A percentile compares a stretch with the other conserved stretches of the same genome.
Evolutionary conservation across 2,113 vertebrate genomes (phyloP).

Genomic region (Dinomys branickii): DNA sequence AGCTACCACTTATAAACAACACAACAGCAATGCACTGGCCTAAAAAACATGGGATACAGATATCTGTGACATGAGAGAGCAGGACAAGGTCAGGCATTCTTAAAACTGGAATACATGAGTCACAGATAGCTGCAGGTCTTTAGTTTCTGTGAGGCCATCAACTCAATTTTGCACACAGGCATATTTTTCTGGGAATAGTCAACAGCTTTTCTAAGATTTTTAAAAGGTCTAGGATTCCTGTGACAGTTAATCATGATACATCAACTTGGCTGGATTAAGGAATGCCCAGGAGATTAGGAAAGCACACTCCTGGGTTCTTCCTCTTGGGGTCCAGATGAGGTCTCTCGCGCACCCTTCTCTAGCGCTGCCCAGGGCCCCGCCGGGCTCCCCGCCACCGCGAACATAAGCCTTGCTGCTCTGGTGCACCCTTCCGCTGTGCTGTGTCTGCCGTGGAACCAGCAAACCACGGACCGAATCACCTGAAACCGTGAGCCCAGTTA

Average conservation of each 20-base stretch:
- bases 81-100: neutral
- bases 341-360: neutral
- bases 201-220: neutral
- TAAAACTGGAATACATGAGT: neutral
- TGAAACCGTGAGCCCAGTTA: neutral
- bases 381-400: neutral
- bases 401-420: neutral
- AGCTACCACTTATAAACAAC: neutral
- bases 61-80: neutral
- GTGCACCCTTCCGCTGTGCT: neutral
- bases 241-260: neutral
- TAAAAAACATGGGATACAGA: neutral
- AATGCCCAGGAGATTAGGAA: neutral
- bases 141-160: neutral
- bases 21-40: neutral
- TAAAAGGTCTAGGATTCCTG: neutral
- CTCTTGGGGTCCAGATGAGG: neutral
- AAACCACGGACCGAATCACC: neutral
- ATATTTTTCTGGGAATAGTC: neutral
- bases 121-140: neutral
- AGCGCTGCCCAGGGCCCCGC: neutral
- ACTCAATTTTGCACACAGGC: neutral
- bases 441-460: neutral
- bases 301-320: neutral
- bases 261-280: neutral